Conservation (phyloP, 2,888 invertebrate species). For the Protophormia terraenovae region DNA sequence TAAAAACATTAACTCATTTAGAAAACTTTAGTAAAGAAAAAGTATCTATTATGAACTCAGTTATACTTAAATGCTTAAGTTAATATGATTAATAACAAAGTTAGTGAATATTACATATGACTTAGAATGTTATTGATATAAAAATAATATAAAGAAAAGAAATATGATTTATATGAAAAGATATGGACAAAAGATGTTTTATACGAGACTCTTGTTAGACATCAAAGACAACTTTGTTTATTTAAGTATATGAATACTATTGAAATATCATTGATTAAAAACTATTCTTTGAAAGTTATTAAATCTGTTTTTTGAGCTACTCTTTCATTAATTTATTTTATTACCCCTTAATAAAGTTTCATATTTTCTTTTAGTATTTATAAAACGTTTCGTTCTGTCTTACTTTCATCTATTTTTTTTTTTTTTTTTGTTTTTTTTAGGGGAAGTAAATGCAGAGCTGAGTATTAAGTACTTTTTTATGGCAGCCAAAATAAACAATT, state of each 20-base stretch:
- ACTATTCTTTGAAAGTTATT: background rate
- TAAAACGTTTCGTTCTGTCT: background rate
- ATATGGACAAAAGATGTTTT: background rate
- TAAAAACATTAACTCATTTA: background rate
- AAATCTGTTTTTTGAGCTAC: background rate
- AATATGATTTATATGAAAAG: background rate
- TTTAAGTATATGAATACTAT: background rate
- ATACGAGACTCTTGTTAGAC: background rate
- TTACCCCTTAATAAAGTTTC: background rate
- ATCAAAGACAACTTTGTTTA: background rate
- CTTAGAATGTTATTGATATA: background rate
- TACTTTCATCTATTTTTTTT: background rate
- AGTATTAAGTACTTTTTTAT: background rate
- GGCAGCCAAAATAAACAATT: background rate
- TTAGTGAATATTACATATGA: background rate
- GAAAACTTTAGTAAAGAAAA: background rate
- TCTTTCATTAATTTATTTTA: background rate
- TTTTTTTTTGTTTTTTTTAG: too few species aligned
- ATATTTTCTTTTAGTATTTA: background rate
- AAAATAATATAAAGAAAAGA: background rate
- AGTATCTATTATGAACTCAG: background rate
- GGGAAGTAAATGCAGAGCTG: background rate
- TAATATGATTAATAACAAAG: constrained; percentile 32
- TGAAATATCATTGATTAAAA: background rate
- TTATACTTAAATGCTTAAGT: background rate